Base-by-base conservation (phyloP, 2,888 invertebrate species). In the Caenorhabditis becei region DNA sequence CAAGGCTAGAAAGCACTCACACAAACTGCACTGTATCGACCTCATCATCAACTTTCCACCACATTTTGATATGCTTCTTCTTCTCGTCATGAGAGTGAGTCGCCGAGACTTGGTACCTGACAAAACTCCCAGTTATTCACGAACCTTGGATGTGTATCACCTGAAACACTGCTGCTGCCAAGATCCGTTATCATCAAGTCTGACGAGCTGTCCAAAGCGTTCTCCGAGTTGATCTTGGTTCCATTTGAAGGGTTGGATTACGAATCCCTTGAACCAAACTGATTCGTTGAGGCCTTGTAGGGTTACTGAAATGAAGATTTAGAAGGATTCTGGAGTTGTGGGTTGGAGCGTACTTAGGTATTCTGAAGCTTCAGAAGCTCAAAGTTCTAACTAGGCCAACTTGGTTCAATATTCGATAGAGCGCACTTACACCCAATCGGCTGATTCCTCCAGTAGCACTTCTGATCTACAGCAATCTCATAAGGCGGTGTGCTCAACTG, bases 71-170 rank as follows among this genome's bases (percentile, higher is more conserved):
- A 37, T 88, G 84, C 61, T 87, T 88, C 81, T 90, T 90, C 71
- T 85, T 84, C 78, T 90, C 89, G 65, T 90, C 86, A 80, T 90
- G 90, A 7, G 89, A 89, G 77, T 90, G 90, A 0, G 90, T 90
- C 2, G 88, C 89, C 3, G 90, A 88, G 66, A 89, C 88, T 74
- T 83, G 83, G 23, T 72, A 81, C 23, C 84, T 84, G 62, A 24
- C 67, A 49, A 4, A n/a, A n/a, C n/a, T n/a, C n/a, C n/a, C n/a
- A n/a, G n/a, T n/a, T n/a, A n/a, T n/a, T n/a, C n/a, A n/a, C n/a
- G 10, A 32, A 32, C 32, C 4, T 32, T 32, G 32, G 10, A 32
- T 32, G 4, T 7, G 32, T 7, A 32, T 10, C 10, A 85, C 71
- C 87, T 82, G 83, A 90, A 90, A 66, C 90, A 90, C 62, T 89